Evolutionary conservation across 2,113 vertebrate species (phyloP).

Genomic region (Hyaena hyaena): DNA sequence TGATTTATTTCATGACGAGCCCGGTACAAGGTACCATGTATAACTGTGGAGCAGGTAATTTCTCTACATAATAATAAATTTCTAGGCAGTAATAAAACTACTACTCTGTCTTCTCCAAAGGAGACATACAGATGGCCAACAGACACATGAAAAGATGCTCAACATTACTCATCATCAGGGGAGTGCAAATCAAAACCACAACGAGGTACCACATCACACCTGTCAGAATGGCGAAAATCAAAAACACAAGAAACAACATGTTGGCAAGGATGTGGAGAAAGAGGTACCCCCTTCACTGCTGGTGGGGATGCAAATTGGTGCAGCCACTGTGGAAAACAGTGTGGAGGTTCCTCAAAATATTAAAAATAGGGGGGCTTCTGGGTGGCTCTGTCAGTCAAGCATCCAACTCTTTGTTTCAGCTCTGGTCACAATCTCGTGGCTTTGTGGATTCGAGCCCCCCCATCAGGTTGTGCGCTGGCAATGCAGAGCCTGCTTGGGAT

Average conservation of each 20-base stretch:
- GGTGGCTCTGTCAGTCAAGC: no score
- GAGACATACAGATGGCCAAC: neutral
- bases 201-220: neutral
- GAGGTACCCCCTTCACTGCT: rapidly evolving
- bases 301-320: neutral
- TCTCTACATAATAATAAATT: neutral
- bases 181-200: neutral
- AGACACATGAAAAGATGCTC: neutral
- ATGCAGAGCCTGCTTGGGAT: no score
- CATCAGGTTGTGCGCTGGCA: no score
- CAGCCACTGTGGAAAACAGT: neutral
- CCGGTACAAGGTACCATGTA: neutral
- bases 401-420: no score
- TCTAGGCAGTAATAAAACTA: slow-evolving; percentile 25
- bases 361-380: neutral
- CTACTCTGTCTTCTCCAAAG: neutral
- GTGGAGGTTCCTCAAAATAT: neutral
- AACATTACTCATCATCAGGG: neutral
- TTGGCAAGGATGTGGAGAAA: neutral
- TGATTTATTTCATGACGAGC: slow-evolving; percentile 27
- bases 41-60: neutral
- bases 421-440: no score
- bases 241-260: neutral
- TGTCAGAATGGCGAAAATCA: neutral
- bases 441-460: no score